phyloP scores from a whole-genome alignment of 2,113 vertebrate species.

The Pterocles gutturalis region DNA sequence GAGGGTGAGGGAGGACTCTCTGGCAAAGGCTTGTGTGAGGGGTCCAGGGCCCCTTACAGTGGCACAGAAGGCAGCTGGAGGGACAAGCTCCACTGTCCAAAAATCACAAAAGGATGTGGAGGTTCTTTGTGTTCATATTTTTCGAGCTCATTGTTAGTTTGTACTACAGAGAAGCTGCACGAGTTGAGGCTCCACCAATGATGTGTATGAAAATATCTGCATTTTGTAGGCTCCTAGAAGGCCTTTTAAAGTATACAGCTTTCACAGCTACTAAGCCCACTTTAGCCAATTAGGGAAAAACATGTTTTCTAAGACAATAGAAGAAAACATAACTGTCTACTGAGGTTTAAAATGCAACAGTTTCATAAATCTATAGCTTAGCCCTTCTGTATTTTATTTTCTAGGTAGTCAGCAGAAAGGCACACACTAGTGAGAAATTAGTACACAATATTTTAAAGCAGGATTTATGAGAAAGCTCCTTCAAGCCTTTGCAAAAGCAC shows the following conservation, averaged over 20 bases:
- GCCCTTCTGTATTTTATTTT: not conserved
- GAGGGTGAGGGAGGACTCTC: rapidly evolving
- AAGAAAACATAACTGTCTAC: not conserved
- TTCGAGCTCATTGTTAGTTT: not conserved
- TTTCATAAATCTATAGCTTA: conserved; percentile 31
- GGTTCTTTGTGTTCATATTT: not conserved
- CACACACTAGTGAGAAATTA: not conserved
- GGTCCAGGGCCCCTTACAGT: not conserved
- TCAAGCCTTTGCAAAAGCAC: not conserved
- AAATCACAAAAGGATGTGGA: not conserved
- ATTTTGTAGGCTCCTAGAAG: not conserved
- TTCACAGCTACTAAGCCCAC: not conserved
- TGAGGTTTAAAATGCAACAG: not conserved
- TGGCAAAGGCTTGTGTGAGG: not conserved
- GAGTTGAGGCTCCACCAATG: not conserved
- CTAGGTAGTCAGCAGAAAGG: not conserved
- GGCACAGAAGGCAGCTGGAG: not conserved
- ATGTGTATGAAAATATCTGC: not conserved
- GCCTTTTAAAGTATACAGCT: not conserved
- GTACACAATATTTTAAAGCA: not conserved
- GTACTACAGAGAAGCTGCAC: not conserved
- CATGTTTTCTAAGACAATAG: not conserved
- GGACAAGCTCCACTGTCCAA: not conserved
- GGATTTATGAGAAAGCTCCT: not conserved
- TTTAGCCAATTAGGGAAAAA: conserved; percentile 6